Evolutionary conservation across 1,140 invertebrate genomes (phyloP), one percentile per base, ranked within the genome.

Genomic region (Reticulitermes speratus): DNA sequence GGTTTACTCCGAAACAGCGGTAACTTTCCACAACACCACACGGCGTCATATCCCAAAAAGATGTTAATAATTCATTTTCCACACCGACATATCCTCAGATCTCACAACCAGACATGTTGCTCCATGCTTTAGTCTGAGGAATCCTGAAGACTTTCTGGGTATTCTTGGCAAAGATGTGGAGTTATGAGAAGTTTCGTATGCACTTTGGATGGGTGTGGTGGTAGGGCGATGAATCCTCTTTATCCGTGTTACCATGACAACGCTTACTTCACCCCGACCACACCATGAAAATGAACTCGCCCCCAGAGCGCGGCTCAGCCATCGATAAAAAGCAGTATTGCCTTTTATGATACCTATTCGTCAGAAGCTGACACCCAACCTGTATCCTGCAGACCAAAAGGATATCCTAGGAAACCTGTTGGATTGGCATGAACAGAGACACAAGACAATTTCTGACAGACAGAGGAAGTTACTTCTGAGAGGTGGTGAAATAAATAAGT

Each of bases 221-320:
- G 65, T 32, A 5, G 38, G 48, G 32, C 48, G 48, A 84, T 84
- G 83, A 45, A 84, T 44, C 38, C 38, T 44, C 83, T 8, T 84
- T 84, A 84, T 52, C 83, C 83, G n/a, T 44, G 83, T 84, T 45
- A 9, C 83, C 83, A 84, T 84, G 83, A 52, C 48, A 30, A 84
- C 83, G 38, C 44, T 44, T 44, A 44, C 44, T 52, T 52, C 83
- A 44, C 83, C 44, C 83, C 83, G 44, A 44, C 48, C 44, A 44
- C 83, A 44, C 38, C 83, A 19, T 25, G 44, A 44, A 84, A 84
- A 84, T 84, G 48, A 84, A 84, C 83, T 84, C 83, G 83, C 83
- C 83, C 82, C 83, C 14, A 30, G 38, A 48, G 44, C 48, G 83
- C 83, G 32, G 48, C 32, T 25, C 44, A 84, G n/a, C 83, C 83